Evolutionary conservation across 2,888 invertebrate species (phyloP).

Genomic region (Eupithecia tripunctaria): DNA sequence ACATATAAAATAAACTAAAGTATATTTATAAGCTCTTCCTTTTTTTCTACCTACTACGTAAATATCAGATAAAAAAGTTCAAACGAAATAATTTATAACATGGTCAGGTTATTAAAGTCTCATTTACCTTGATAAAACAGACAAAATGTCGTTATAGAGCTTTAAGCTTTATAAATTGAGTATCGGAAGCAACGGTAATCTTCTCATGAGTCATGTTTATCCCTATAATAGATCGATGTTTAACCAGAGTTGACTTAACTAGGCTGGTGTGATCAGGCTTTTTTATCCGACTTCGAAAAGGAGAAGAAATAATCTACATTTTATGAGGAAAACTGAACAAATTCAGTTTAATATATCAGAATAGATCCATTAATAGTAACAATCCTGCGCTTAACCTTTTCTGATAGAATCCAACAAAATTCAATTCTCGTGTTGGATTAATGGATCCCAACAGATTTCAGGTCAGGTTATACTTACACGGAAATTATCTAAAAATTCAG

Average conservation of each 20-base stretch:
- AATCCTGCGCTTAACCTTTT: too few species aligned
- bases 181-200: constrained; percentile 12
- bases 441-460: too few species aligned
- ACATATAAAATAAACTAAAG: not conserved
- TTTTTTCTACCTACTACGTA: not conserved
- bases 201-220: constrained; percentile 17
- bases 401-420: too few species aligned
- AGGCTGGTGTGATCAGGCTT: not conserved
- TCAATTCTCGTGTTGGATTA: too few species aligned
- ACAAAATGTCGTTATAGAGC: not conserved
- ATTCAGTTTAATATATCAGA: not conserved
- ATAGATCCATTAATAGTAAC: too few species aligned
- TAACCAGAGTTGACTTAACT: not conserved
- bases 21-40: not conserved
- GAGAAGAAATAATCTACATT: not conserved
- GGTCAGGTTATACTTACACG: too few species aligned
- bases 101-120: not conserved
- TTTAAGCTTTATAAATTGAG: constrained; percentile 9
- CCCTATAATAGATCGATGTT: constrained; percentile 19
- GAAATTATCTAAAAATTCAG: too few species aligned
- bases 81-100: not conserved
- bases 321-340: not conserved
- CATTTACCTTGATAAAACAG: not conserved
- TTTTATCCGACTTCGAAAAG: not conserved
- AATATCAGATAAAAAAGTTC: not conserved